These are phyloP conservation scores for Xenops minutus DNA, from an alignment of 2,797 vertebrate genomes.

Conservation along the genomic window DNA sequence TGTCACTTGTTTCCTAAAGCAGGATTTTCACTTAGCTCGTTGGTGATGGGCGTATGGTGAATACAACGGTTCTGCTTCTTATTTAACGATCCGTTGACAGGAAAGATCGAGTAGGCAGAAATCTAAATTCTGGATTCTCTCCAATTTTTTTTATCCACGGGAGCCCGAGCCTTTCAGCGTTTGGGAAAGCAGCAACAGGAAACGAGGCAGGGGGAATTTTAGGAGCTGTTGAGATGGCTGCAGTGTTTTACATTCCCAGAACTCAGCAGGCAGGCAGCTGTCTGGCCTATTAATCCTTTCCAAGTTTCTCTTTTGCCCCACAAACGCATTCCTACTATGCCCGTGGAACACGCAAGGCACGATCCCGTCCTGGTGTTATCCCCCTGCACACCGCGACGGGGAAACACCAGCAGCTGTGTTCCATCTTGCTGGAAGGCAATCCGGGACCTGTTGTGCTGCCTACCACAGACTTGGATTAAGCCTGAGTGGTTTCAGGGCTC, in stretches of 20 bases:
- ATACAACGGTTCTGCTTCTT: neutral
- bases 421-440: neutral
- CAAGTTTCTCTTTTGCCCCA: conserved; percentile 6
- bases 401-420: neutral
- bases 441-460: neutral
- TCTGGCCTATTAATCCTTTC: conserved; percentile 36
- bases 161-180: conserved; percentile 59
- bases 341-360: neutral
- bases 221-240: conserved; percentile 63
- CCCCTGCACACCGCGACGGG: neutral
- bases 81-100: conserved; percentile 48
- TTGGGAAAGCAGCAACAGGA: conserved; percentile 63
- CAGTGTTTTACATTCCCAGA: conserved; percentile 55
- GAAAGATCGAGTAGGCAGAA: conserved; percentile 44
- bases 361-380: neutral
- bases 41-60: neutral
- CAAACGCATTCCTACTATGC: neutral
- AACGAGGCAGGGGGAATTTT: conserved; percentile 39
- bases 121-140: conserved; percentile 46
- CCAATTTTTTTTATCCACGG: conserved; percentile 33
- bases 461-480: neutral
- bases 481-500: neutral
- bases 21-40: conserved; percentile 2
- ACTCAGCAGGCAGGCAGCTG: conserved; percentile 66
- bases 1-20: conserved; percentile 4